Percentiles rank a stretch among this genome's conserved stretches.
phyloP scores from a whole-genome alignment of 2,113 vertebrate genomes.

The Sporophila hypoxantha region DNA sequence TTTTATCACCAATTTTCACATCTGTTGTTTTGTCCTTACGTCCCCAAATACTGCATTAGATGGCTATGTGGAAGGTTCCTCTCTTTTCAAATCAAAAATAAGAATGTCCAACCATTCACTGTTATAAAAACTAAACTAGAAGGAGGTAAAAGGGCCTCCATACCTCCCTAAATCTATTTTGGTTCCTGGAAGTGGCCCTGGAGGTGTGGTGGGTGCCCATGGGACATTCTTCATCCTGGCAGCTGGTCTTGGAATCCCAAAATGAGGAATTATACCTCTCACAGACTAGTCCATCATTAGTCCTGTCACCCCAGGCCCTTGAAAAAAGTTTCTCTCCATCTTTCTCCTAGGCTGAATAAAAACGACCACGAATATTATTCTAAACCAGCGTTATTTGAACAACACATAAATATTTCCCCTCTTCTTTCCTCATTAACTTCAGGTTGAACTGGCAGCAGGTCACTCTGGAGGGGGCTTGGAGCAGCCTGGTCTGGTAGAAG shows the following conservation, averaged over 20 bases:
- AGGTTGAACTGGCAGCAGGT: not conserved
- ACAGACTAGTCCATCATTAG: not conserved
- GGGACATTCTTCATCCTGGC: not conserved
- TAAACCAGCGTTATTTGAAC: not conserved
- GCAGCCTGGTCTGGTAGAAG: not conserved
- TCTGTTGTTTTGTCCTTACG: not conserved
- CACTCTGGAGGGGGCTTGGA: not conserved
- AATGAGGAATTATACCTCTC: not conserved
- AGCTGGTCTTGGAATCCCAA: not conserved
- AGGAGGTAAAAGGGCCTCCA: not conserved
- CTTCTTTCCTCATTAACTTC: not conserved
- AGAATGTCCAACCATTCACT: rapidly evolving
- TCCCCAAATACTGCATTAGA: not conserved
- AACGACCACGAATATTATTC: rapidly evolving
- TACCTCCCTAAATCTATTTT: not conserved
- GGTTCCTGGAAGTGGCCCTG: not conserved
- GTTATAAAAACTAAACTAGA: not conserved
- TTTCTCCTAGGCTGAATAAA: not conserved
- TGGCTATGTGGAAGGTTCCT: not conserved
- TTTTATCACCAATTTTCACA: not conserved
- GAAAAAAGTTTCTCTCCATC: not conserved
- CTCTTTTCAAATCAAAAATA: not conserved
- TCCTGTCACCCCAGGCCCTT: not conserved
- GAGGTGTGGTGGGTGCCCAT: not conserved
- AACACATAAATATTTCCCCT: not conserved